Evolutionary conservation across 2,888 invertebrate genomes (phyloP), one percentile per base, ranked within the genome.

Genomic region (Chrysina gloriosa): DNA sequence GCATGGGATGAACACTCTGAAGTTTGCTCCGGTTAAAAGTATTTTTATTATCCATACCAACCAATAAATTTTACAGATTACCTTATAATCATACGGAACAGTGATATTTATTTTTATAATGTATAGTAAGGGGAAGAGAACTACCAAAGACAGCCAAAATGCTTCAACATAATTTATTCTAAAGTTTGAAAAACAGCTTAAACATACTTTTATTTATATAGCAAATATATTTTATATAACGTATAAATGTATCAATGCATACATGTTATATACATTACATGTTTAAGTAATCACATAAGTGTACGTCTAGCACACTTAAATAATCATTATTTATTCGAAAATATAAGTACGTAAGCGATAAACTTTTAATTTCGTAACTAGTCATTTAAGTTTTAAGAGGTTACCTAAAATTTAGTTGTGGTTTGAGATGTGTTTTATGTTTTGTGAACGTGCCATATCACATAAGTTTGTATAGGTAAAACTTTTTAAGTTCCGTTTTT

Each of bases 1-100:
- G 93, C 93, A 36, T 95, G 95, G 95, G 94, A 94, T 80, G 93
- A 93, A 67, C 94, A 94, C 83, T 93, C 93, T 3, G 93, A 94
- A 83, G 89, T 92, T 77, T 94, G 94, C 83, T 91, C 92, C 45
- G 93, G 92, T 78, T 93, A 86, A 85, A 77, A 71, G 6, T 39
- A 56, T 52, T 52, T 31, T 52, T 16, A 31, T 52, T 52, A 31
- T 19, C 16, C 31, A 31, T 19, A 19, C 21, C 16, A 34, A 64
- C 14, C 47, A 50, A 52, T 34, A 34, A 47, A 58, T 25, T 45
- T 27, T 42, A 58, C 66, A 66, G 48, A 58, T 45, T 48, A 58
- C 42, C 56, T 48, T 31, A 52, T 61, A 64, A 45, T 58, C 48
- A 48, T 56, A 65, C 25, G 14, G 39, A 47, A 65, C 65, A 64